Percentiles rank a stretch among this genome's conserved stretches.
Evolutionary conservation across 2,797 vertebrate species (phyloP).

Genomic region (Allobates femoralis): DNA sequence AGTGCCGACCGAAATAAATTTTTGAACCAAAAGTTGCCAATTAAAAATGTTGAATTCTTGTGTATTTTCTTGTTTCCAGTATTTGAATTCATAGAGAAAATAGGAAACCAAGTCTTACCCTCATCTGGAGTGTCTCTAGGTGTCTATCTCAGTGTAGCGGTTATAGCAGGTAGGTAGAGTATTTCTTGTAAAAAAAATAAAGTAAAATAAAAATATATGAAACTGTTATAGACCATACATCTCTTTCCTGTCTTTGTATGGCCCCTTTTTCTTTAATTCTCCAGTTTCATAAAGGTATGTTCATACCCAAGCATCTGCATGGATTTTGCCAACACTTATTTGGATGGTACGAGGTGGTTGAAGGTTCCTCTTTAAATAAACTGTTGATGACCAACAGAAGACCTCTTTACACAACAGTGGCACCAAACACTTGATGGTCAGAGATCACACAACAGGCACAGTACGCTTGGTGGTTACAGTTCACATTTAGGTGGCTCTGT

Average conservation of each 20-base stretch:
- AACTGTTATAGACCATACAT: not conserved
- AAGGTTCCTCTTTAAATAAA: too few relatives aligned
- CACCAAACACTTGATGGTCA: too few relatives aligned
- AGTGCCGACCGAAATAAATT: too few relatives aligned
- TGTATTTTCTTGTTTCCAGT: slow-evolving; percentile 24
- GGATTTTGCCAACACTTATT: too few relatives aligned
- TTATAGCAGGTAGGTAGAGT: slow-evolving; percentile 19
- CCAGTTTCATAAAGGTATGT: too few relatives aligned
- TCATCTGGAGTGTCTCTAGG: slow-evolving; percentile 36
- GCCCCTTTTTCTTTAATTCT: not conserved
- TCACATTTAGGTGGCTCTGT: too few relatives aligned
- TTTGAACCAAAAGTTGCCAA: not conserved
- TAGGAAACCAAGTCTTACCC: slow-evolving; percentile 24
- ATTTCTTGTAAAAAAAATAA: not conserved
- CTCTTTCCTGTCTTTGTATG: not conserved
- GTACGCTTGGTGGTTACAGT: too few relatives aligned
- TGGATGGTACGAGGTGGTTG: too few relatives aligned
- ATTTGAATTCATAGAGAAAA: slow-evolving; percentile 41
- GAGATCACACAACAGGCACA: too few relatives aligned
- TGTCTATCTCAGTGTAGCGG: slow-evolving; percentile 41
- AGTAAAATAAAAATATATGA: not conserved
- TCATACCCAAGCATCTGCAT: too few relatives aligned
- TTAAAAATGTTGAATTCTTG: not conserved
- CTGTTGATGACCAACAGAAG: too few relatives aligned
- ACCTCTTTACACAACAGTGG: too few relatives aligned